Conservation (phyloP, 2,797 vertebrate species). For the Glossophaga mutica region DNA sequence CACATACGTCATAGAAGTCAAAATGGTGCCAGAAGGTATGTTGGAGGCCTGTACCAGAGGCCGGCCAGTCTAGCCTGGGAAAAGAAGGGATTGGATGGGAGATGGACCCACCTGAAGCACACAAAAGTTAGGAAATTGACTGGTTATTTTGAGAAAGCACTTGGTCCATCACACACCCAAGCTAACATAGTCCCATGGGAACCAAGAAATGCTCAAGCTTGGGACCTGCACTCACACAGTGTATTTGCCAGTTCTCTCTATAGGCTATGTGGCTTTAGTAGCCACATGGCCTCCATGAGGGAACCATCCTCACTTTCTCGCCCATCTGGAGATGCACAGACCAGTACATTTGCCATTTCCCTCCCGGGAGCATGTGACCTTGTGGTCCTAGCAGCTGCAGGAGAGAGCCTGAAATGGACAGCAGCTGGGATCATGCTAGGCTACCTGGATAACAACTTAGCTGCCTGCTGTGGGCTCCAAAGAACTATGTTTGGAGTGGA, state of each 20-base stretch:
- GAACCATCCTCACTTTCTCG: background rate
- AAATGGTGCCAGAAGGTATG: background rate
- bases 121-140: background rate
- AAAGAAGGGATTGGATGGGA: no score
- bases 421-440: background rate
- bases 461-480: background rate
- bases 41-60: background rate
- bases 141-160: background rate
- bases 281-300: background rate
- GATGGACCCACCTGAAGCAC: background rate
- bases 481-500: background rate
- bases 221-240: background rate
- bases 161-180: background rate
- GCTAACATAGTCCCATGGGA: background rate
- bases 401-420: background rate
- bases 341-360: no score
- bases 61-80: no score
- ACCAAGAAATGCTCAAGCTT: background rate
- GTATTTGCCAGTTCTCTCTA: background rate
- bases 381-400: background rate
- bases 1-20: background rate
- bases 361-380: background rate
- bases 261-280: background rate
- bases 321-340: background rate
- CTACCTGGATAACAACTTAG: background rate